Conservation (phyloP, 1,140 invertebrate species). For the Apis florea region DNA sequence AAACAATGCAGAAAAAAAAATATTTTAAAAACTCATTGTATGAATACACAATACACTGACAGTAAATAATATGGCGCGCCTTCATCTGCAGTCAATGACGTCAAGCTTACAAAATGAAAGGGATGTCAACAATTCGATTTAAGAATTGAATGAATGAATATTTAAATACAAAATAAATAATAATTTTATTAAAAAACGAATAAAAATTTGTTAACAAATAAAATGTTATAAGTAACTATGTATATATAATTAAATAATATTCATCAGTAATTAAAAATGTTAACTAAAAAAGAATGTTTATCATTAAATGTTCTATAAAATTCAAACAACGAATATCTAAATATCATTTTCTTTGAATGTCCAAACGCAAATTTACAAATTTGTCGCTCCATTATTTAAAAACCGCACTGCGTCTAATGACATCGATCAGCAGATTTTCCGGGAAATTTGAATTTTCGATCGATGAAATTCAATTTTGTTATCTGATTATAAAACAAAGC, state of each 20-base stretch:
- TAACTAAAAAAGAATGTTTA: not conserved
- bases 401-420: slow-evolving; percentile 21
- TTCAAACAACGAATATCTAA: not conserved
- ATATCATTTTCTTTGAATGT: not conserved
- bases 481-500: no score
- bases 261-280: not conserved
- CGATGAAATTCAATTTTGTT: not conserved
- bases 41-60: slow-evolving; percentile 27
- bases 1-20: not conserved
- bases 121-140: slow-evolving; percentile 38
- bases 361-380: no score
- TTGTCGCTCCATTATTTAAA: not conserved
- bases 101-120: slow-evolving; percentile 41
- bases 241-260: no score
- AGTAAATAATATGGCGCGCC: slow-evolving; percentile 60
- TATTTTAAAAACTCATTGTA: not conserved
- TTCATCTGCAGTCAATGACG: slow-evolving; percentile 58
- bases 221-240: no score
- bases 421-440: not conserved
- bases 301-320: not conserved
- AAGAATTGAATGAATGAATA: not conserved
- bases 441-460: not conserved
- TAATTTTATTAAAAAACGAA: slow-evolving; percentile 2
- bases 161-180: slow-evolving; percentile 20
- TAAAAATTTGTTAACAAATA: not conserved